A percentile compares a stretch with the other conserved stretches of the same genome.
These are phyloP conservation scores for Lates calcarifer DNA, from an alignment of 2,113 vertebrate genomes.

Conservation along the genomic window DNA sequence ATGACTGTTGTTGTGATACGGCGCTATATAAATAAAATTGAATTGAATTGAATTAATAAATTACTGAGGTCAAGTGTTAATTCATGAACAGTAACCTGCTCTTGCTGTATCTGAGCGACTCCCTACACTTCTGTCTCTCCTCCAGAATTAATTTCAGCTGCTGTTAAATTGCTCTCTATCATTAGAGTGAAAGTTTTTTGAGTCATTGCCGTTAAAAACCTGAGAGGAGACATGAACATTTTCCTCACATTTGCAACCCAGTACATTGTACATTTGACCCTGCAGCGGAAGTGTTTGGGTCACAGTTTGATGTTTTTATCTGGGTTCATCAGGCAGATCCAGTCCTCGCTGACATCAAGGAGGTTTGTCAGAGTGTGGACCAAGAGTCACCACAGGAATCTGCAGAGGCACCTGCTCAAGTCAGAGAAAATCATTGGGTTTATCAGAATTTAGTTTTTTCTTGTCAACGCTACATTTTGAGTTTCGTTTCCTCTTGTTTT, in stretches of 20 bases:
- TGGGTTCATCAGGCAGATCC: conserved; percentile 72
- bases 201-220: too few relatives aligned
- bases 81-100: too few relatives aligned
- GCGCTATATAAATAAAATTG: too few relatives aligned
- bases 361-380: conserved; percentile 56
- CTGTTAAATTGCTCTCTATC: too few relatives aligned
- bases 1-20: too few relatives aligned
- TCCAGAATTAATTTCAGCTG: too few relatives aligned
- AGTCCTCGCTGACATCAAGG: conserved; percentile 70
- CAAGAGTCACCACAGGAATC: conserved; percentile 28
- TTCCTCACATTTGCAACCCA: neutral
- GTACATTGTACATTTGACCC: neutral
- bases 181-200: too few relatives aligned
- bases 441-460: neutral
- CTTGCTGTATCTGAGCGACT: too few relatives aligned
- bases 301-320: neutral
- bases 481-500: neutral
- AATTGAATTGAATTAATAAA: too few relatives aligned
- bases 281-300: neutral
- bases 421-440: conserved; percentile 21
- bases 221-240: too few relatives aligned
- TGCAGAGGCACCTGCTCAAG: conserved; percentile 42
- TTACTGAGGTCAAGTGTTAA: too few relatives aligned
- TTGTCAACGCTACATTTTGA: neutral
- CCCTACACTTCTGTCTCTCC: too few relatives aligned